Conservation (phyloP, 2,113 vertebrate species). For the Geothlypis trichas region DNA sequence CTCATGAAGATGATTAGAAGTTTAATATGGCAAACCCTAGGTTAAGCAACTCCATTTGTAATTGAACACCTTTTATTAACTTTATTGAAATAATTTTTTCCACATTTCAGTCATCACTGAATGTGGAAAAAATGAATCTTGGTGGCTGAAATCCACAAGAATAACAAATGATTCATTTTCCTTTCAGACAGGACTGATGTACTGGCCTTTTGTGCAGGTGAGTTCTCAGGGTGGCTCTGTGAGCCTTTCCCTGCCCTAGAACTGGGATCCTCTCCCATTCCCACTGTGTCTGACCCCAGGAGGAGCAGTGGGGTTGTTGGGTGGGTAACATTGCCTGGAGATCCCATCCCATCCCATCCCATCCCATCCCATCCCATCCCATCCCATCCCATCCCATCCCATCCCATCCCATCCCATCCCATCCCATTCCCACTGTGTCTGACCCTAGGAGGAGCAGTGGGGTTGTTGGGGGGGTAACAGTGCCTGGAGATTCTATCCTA, state of each 20-base stretch:
- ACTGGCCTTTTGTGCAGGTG: slow-evolving; percentile 94
- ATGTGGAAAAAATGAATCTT: not conserved
- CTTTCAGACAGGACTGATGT: slow-evolving; percentile 87
- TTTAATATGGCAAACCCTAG: not conserved
- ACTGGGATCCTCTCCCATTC: not conserved
- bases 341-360: too few species aligned
- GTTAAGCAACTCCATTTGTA: slow-evolving; percentile 4
- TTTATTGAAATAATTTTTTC: not conserved
- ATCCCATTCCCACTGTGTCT: too few species aligned
- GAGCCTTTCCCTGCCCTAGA: not conserved
- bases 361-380: too few species aligned
- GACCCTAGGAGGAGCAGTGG: not conserved
- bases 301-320: not conserved
- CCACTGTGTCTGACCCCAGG: not conserved
- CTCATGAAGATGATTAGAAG: not conserved
- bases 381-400: too few species aligned
- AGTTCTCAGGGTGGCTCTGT: slow-evolving; percentile 21
- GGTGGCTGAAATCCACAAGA: not conserved
- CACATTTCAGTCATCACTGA: not conserved
- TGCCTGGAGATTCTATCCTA: not conserved
- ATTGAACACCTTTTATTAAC: not conserved
- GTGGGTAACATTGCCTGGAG: not conserved
- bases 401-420: too few species aligned
- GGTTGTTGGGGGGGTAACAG: not conserved
- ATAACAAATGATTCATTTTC: slow-evolving; percentile 45